phyloP scores from a whole-genome alignment of 1,140 invertebrate species.

The Oedothorax gibbosus region DNA sequence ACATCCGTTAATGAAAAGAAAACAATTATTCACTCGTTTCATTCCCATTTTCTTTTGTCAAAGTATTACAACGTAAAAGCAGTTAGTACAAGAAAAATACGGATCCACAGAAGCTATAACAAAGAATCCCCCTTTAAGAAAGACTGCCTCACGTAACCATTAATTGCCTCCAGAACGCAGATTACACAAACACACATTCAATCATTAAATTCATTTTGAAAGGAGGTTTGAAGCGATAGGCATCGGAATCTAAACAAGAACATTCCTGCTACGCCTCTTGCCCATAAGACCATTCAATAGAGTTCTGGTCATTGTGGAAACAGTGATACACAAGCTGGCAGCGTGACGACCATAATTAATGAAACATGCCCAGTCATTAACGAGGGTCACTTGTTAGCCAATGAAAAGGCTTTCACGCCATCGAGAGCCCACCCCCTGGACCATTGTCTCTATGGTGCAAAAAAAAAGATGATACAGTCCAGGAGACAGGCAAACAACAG shows the following conservation, averaged over 20 bases:
- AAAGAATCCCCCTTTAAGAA: conserved; percentile 1
- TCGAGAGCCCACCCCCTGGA: conserved; percentile 4
- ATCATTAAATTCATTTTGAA: neutral
- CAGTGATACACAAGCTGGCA: conserved; percentile 41
- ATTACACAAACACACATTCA: conserved; percentile 54
- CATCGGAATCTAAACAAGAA: neutral
- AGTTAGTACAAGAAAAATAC: conserved; percentile 21
- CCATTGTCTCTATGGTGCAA: conserved; percentile 2
- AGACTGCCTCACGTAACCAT: neutral
- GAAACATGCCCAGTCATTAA: conserved; percentile 54
- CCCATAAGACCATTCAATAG: conserved; percentile 39
- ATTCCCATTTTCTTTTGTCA: conserved; percentile 23
- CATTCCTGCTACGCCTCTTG: conserved; percentile 27
- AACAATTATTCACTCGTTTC: too few species aligned
- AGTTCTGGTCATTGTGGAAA: conserved; percentile 34
- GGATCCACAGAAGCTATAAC: conserved; percentile 8
- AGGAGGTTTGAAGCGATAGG: conserved; percentile 13
- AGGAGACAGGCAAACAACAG: conserved; percentile 47
- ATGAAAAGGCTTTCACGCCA: conserved; percentile 50
- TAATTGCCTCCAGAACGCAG: conserved; percentile 36
- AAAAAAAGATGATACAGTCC: conserved; percentile 39
- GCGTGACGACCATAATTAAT: conserved; percentile 57
- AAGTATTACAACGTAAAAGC: conserved; percentile 2
- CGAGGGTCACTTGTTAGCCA: conserved; percentile 50
- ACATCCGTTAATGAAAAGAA: neutral